Conservation (phyloP, 2,113 vertebrate species). For the Toxotes chatareus region DNA sequence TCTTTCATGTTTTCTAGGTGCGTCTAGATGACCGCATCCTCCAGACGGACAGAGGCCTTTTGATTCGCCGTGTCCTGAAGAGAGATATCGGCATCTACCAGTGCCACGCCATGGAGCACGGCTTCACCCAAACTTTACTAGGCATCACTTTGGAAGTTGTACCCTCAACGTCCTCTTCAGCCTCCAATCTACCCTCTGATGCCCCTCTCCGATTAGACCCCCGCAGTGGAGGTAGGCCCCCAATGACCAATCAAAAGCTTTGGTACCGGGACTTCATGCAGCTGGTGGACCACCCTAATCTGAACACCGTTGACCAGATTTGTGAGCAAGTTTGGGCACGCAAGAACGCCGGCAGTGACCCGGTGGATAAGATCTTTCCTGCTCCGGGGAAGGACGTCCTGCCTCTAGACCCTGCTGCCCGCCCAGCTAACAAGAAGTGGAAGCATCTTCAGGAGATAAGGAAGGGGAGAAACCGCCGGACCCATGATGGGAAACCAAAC, state of each 20-base stretch:
- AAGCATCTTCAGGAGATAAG: conserved; percentile 86
- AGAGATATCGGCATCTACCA: conserved; percentile 89
- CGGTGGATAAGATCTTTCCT: conserved; percentile 71
- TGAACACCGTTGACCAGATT: conserved; percentile 87
- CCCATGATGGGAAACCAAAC: conserved; percentile 84
- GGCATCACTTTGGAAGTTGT: conserved; percentile 90
- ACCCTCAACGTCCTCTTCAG: conserved; percentile 75
- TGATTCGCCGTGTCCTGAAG: conserved; percentile 88
- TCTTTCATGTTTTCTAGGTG: conserved; percentile 79
- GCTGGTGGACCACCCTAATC: conserved; percentile 92
- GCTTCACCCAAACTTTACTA: conserved; percentile 93
- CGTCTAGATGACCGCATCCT: conserved; percentile 88
- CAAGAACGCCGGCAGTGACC: conserved; percentile 71
- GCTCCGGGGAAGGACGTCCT: conserved; percentile 53
- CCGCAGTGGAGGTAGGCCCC: conserved; percentile 56
- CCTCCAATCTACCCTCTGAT: conserved; percentile 65
- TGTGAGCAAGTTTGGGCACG: conserved; percentile 90
- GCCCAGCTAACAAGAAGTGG: conserved; percentile 82
- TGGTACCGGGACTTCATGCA: conserved; percentile 98
- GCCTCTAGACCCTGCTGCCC: conserved; percentile 49
- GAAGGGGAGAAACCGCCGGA: conserved; percentile 91
- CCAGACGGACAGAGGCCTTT: conserved; percentile 86
- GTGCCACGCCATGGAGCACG: conserved; percentile 92
- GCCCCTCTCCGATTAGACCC: conserved; percentile 72
- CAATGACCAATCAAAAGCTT: conserved; percentile 84